Base-by-base conservation (phyloP, 2,797 vertebrate species). In the Amblyopsis hoosieri region DNA sequence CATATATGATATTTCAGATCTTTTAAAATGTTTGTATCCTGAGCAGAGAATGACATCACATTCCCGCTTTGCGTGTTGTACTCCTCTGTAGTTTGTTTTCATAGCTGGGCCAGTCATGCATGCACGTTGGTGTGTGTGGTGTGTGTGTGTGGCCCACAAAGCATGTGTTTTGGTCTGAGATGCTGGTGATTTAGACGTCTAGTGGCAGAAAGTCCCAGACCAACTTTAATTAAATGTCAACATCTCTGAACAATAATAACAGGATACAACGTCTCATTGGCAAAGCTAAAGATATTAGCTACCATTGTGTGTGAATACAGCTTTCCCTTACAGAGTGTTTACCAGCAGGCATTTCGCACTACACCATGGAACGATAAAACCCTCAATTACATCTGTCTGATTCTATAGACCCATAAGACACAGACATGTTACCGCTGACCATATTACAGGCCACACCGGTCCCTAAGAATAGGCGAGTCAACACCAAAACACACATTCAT, bases 401-500 rank as follows among this genome's bases (percentile, higher is more conserved):
- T 31, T 19, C 17, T 42, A 58, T 50, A 54, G 9, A 2, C 49
- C 51, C 62, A 15, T 57, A 64, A 29, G 45, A 68, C 64, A 31
- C n/a, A 23, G 48, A 47, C 71, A 64, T 70, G 58, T 70, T 64
- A 77, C 58, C 64, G 47, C 12, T 0, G 11, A 63, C 67, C 57
- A 3, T 53, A 72, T 65, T 3, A 23, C 59, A 47, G 78, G 73
- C 61, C 64, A 57, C 56, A 45, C 48, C 57, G 67, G 58, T 67
- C 62, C 48, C 73, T 50, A 77, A 64, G 64, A 65, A 75, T 69
- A 72, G 64, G 45, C 42, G 15, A 75, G 66, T 71, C 78, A 83
- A 81, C 76, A 78, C 37, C 52, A 61, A 78, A 82, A 82, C 67
- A 81, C 48, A 70, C 45, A 66, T 69, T 62, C 13, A 42, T 77